Evolutionary conservation across 2,888 invertebrate genomes (phyloP).

Genomic region (Deilephila elpenor): DNA sequence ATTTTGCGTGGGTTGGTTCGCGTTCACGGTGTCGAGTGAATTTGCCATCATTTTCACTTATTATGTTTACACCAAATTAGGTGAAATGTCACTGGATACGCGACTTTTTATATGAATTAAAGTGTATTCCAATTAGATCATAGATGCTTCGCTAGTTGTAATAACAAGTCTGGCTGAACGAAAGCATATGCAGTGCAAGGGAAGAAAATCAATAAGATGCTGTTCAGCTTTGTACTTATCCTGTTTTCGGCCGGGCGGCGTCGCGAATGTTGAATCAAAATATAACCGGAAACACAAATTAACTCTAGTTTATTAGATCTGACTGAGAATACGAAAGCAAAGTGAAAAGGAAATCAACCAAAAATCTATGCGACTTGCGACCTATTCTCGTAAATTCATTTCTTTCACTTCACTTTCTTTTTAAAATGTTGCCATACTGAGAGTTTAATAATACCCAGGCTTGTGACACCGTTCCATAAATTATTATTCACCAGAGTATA

Average conservation of each 20-base stretch:
- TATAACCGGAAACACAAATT: slow-evolving; percentile 77
- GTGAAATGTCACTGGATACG: slow-evolving; percentile 65
- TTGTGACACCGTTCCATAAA: background rate
- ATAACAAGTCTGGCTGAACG: slow-evolving; percentile 83
- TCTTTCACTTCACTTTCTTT: slow-evolving; percentile 84
- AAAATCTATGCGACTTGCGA: slow-evolving; percentile 84
- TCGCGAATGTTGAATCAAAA: slow-evolving; percentile 76
- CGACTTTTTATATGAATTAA: slow-evolving; percentile 55
- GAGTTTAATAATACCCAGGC: background rate
- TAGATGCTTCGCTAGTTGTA: slow-evolving; percentile 66
- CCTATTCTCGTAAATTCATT: slow-evolving; percentile 85
- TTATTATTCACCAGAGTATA: background rate
- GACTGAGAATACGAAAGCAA: slow-evolving; percentile 80
- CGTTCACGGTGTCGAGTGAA: slow-evolving; percentile 80
- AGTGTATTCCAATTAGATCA: slow-evolving; percentile 65
- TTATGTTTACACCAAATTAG: slow-evolving; percentile 67
- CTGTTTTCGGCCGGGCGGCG: slow-evolving; percentile 70
- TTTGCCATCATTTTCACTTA: slow-evolving; percentile 82
- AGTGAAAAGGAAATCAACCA: slow-evolving; percentile 85
- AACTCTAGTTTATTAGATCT: slow-evolving; percentile 81
- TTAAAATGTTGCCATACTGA: slow-evolving; percentile 74
- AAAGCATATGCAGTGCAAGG: slow-evolving; percentile 84
- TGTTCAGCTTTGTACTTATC: slow-evolving; percentile 81
- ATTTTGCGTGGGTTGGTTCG: slow-evolving; percentile 88
- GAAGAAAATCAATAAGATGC: slow-evolving; percentile 86